phyloP scores from a whole-genome alignment of 2,888 invertebrate species.

The Pantelozetes paolii region DNA sequence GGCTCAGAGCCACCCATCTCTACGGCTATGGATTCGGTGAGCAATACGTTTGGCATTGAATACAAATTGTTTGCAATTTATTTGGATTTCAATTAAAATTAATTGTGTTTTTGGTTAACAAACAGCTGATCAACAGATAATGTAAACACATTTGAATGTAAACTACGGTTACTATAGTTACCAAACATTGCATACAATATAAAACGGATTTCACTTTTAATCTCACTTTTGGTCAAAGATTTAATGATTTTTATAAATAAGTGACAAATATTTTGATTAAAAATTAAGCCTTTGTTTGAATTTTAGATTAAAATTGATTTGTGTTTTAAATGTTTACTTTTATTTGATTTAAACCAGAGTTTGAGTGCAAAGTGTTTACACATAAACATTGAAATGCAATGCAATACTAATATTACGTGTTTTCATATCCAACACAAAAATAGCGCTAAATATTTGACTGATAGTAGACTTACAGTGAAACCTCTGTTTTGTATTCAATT shows the following conservation, averaged over 20 bases:
- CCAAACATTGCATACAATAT: neutral
- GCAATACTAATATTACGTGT: conserved; percentile 7
- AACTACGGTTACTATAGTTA: neutral
- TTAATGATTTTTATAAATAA: no score
- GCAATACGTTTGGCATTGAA: conserved; percentile 45
- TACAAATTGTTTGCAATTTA: neutral
- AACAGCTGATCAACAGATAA: conserved; percentile 28
- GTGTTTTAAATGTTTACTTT: no score
- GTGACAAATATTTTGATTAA: no score
- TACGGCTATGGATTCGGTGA: conserved; percentile 44
- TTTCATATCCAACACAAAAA: neutral
- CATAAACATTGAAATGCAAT: no score
- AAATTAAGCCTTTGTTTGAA: no score
- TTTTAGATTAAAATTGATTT: no score
- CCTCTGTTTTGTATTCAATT: neutral
- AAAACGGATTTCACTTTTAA: neutral
- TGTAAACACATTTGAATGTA: neutral
- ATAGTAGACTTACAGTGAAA: neutral
- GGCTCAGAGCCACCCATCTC: conserved; percentile 60
- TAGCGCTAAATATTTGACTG: neutral
- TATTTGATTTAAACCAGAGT: no score
- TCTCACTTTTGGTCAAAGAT: no score
- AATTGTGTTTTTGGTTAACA: neutral
- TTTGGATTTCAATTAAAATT: neutral
- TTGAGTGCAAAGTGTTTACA: no score